A percentile compares a stretch with the other conserved stretches of the same genome.
Evolutionary conservation across 2,888 invertebrate species (phyloP).

Genomic region (Iphiclides podalirius): DNA sequence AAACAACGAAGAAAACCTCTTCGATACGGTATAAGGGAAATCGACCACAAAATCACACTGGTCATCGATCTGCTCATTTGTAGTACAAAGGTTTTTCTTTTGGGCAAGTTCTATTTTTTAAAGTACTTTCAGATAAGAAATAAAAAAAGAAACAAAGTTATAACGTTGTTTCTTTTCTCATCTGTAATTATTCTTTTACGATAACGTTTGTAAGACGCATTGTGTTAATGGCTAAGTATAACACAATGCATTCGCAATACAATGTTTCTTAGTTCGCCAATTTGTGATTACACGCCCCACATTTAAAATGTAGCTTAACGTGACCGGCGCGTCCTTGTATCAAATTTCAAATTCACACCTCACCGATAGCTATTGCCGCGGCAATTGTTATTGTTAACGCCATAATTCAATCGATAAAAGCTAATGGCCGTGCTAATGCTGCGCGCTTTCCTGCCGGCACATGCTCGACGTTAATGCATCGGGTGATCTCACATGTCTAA

Average conservation of each 20-base stretch:
- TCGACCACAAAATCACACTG: too few species aligned
- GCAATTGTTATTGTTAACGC: slow-evolving; percentile 12
- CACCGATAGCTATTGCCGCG: background rate
- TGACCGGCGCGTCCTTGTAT: slow-evolving; percentile 11
- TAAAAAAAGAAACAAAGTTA: too few species aligned
- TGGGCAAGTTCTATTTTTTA: too few species aligned
- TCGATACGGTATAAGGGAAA: too few species aligned
- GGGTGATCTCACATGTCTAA: slow-evolving; percentile 70
- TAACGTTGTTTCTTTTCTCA: too few species aligned
- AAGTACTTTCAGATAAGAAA: too few species aligned
- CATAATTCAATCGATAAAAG: slow-evolving; percentile 11
- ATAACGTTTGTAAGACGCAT: too few species aligned
- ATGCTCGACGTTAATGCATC: slow-evolving; percentile 46
- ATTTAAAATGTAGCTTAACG: slow-evolving; percentile 6
- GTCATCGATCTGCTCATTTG: too few species aligned
- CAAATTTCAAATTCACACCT: slow-evolving; percentile 2
- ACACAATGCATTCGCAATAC: background rate
- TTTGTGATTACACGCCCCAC: slow-evolving; percentile 1
- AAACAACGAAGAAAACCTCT: too few species aligned
- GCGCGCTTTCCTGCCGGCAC: slow-evolving; percentile 27
- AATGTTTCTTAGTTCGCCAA: background rate
- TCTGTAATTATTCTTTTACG: too few species aligned
- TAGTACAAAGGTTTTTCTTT: too few species aligned
- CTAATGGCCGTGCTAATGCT: slow-evolving; percentile 22
- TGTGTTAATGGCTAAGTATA: background rate